Percentiles rank a stretch among this genome's conserved stretches.
Evolutionary conservation across 2,797 vertebrate genomes (phyloP).

Genomic region (Cirrhinus mrigala): DNA sequence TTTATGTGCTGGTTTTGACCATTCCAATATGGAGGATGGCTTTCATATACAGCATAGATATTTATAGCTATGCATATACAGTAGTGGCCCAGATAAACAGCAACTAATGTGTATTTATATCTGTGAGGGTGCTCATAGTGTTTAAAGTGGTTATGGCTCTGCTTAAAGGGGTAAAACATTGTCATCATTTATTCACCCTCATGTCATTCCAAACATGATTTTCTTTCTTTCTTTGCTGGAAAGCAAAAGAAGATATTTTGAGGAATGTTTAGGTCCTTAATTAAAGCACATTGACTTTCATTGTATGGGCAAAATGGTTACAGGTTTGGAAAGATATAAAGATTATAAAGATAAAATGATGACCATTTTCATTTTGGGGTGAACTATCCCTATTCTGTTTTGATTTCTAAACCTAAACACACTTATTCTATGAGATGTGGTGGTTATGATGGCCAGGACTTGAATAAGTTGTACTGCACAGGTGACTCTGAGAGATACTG

Average conservation of each 20-base stretch:
- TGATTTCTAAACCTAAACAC: not conserved
- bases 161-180: not conserved
- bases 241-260: not conserved
- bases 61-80: too few species aligned
- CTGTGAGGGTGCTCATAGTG: not conserved
- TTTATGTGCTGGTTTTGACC: not conserved
- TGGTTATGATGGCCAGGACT: not conserved
- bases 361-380: too few species aligned
- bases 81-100: not conserved
- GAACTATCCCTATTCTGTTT: too few species aligned
- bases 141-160: not conserved
- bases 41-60: not conserved
- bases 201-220: not conserved
- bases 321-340: not conserved
- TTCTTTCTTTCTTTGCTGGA: not conserved
- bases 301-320: not conserved
- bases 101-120: not conserved
- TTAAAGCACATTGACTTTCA: not conserved
- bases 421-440: not conserved
- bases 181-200: not conserved
- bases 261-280: not conserved
- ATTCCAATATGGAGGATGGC: not conserved
- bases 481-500: slow-evolving; percentile 6
- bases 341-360: not conserved
- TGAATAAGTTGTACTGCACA: not conserved